phyloP scores from a whole-genome alignment of 2,888 invertebrate genomes.

The Pachydiplax longipennis region DNA sequence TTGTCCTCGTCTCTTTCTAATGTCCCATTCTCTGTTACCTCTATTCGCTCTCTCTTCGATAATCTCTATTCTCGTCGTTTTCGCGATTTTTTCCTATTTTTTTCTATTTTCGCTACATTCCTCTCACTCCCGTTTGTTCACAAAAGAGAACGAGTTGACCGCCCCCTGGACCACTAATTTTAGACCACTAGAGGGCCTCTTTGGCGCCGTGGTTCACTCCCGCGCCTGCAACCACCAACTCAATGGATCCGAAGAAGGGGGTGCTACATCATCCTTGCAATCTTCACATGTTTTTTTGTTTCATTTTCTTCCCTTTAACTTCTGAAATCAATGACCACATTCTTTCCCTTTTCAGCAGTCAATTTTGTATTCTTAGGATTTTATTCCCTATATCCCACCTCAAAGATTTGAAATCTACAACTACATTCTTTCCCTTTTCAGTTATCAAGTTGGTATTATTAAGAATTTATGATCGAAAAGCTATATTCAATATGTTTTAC shows the following conservation, averaged over 20 bases:
- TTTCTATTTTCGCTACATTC: not conserved
- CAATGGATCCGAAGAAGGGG: not conserved
- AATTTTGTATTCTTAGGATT: no score
- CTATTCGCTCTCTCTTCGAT: not conserved
- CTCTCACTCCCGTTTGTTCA: not conserved
- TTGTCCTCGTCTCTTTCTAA: no score
- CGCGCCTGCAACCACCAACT: not conserved
- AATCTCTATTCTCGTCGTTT: not conserved
- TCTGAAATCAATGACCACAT: not conserved
- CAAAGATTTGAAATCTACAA: no score
- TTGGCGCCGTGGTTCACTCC: constrained; percentile 6
- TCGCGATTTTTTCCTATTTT: not conserved
- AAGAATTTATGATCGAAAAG: no score
- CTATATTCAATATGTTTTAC: no score
- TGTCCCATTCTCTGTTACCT: no score
- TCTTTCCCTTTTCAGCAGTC: no score
- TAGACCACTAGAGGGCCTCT: constrained; percentile 11
- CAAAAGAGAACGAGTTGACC: not conserved
- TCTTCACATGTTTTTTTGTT: not conserved
- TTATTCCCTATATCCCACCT: no score
- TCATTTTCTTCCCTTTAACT: not conserved
- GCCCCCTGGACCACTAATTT: constrained; percentile 24
- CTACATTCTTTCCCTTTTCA: no score
- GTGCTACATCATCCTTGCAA: no score
- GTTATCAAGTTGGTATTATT: no score